Base-by-base conservation (phyloP, 1,140 invertebrate genomes). In the Cydia pomonella region DNA sequence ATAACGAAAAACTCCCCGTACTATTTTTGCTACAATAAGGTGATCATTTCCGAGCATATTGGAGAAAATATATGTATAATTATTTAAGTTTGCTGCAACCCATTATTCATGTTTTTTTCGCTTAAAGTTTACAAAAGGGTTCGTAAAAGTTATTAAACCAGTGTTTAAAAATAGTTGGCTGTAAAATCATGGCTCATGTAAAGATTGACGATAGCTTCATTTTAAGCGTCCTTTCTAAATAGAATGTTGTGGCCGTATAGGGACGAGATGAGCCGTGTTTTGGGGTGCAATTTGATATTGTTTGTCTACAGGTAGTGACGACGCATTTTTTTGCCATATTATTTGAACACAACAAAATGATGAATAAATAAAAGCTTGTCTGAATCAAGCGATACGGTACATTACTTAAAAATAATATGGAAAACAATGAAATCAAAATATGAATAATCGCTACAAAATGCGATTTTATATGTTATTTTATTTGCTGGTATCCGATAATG, bases 131-230 rank as follows among this genome's bases (percentile, higher is more conserved):
- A 25, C 63, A 25, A 29, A n/a, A 66, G 63, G 63, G 63, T 66
- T 29, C 63, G 23, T 29, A 16, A 66, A 66, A 29, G 63, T 66
- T 66, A 66, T 29, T 66, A 27, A 66, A 16, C 63, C 16, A 29
- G 12, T 66, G 63, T 66, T 66, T 66, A 66, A 29, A 50, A 66
- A 66, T 66, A 66, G 63, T 29, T 66, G 27, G 63, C 63, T n/a
- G 27, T 69, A 38, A 18, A 66, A 66, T 25, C 29, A 69, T 38
- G 29, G 33, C 64, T 69, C 64, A 23, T 69, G 41, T 69, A 69
- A 69, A 69, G 64, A 69, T 69, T 69, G 29, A 69, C 29, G 64
- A 69, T 41, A 41, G n/a, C 29, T 69, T 69, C 27, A 69, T 69
- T 69, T n/a, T 38, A 21, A 69, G n/a, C 6, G 29, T 13, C 64